Conservation (phyloP, 2,797 vertebrate species). For the Halcyon badia region DNA sequence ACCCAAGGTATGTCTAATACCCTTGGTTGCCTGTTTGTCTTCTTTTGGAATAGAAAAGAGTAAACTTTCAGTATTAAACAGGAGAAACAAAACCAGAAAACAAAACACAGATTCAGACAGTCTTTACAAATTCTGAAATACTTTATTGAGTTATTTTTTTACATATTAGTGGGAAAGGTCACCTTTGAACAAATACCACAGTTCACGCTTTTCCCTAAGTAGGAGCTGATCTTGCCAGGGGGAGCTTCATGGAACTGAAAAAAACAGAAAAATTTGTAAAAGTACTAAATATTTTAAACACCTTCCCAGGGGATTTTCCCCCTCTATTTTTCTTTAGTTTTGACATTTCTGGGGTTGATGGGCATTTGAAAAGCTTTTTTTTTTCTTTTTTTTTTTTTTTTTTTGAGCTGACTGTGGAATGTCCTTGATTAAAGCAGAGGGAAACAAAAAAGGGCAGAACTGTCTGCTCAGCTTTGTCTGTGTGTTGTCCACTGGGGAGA, state of each 20-base stretch:
- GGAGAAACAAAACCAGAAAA: neutral
- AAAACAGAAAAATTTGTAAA: neutral
- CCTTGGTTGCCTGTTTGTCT: neutral
- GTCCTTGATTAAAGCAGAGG: neutral
- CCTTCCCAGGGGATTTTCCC: neutral
- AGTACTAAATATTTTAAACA: neutral
- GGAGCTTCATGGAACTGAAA: neutral
- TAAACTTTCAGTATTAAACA: neutral
- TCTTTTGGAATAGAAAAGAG: neutral
- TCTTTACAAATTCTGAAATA: neutral
- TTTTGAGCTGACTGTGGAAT: neutral
- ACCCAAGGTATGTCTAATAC: neutral
- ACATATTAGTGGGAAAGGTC: neutral
- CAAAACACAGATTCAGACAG: neutral
- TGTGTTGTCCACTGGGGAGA: neutral
- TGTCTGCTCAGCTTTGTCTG: neutral
- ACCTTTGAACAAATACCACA: neutral
- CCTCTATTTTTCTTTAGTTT: neutral
- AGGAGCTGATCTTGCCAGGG: neutral
- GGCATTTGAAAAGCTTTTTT: neutral
- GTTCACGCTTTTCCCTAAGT: neutral
- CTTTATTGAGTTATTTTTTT: neutral
- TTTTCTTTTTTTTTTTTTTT: neutral
- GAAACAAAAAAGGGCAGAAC: neutral
- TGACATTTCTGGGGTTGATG: neutral